Evolutionary conservation across 1,140 invertebrate genomes (phyloP).

Genomic region (Drosophila neocordata): DNA sequence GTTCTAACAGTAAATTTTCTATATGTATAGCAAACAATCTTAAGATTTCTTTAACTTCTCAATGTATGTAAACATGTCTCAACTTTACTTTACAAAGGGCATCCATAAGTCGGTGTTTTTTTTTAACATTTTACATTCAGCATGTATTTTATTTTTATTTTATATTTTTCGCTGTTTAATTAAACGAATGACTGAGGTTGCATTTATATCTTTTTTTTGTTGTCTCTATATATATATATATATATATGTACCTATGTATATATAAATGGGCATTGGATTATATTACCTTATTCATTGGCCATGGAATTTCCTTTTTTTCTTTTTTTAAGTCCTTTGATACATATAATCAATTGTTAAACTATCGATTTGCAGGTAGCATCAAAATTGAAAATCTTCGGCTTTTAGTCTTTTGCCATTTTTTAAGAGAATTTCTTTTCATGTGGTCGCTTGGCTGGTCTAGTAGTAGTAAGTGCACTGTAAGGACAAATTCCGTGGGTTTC

Average conservation of each 20-base stretch:
- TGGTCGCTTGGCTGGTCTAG: background rate
- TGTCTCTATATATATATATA: background rate
- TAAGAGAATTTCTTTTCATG: background rate
- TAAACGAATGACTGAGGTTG: slow-evolving; percentile 39
- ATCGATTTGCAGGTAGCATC: slow-evolving; percentile 1
- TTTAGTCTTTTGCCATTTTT: background rate
- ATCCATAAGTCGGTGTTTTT: background rate
- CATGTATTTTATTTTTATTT: slow-evolving; percentile 15
- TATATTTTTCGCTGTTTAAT: slow-evolving; percentile 27
- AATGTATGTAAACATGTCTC: no score
- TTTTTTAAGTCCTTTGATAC: background rate
- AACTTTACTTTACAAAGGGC: background rate
- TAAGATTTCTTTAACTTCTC: no score
- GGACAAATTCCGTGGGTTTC: slow-evolving; percentile 25
- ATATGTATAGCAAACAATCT: no score
- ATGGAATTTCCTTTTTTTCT: background rate
- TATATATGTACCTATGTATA: no score
- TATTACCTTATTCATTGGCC: slow-evolving; percentile 8
- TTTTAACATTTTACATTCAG: background rate
- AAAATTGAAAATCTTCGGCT: background rate
- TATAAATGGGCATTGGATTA: slow-evolving; percentile 31
- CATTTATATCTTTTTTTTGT: slow-evolving; percentile 22
- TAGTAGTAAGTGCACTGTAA: background rate
- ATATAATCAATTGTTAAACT: slow-evolving; percentile 3
- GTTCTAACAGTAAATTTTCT: no score